Conservation (phyloP, 2,797 vertebrate genomes). For the Cuculus canorus region DNA sequence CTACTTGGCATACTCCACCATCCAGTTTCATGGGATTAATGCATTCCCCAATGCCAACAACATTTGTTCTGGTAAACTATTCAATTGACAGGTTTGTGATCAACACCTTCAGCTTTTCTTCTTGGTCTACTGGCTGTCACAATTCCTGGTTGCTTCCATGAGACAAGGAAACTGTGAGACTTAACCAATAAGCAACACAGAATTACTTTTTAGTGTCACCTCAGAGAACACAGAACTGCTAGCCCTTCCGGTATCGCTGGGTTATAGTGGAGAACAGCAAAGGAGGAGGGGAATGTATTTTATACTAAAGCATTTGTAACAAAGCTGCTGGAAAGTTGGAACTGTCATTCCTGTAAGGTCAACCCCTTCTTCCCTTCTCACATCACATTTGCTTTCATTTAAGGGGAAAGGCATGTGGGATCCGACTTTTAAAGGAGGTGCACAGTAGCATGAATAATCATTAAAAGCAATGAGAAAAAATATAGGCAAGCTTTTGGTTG, state of each 20-base stretch:
- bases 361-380: not conserved
- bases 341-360: not conserved
- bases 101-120: not conserved
- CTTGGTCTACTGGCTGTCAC: not conserved
- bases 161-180: not conserved
- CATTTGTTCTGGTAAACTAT: not conserved
- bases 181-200: not conserved
- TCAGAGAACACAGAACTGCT: not conserved
- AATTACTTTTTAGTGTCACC: not conserved
- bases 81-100: not conserved
- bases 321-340: not conserved
- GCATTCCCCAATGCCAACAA: not conserved
- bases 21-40: not conserved
- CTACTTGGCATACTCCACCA: not conserved
- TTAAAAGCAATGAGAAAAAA: not conserved
- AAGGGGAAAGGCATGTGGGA: not conserved
- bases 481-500: not conserved
- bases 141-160: not conserved
- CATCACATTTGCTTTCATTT: not conserved
- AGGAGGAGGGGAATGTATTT: not conserved
- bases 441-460: not conserved
- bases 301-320: not conserved
- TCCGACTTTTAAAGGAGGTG: not conserved
- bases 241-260: not conserved
- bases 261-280: not conserved